Base-by-base conservation (phyloP, 2,888 invertebrate species). In the Drosophila borborema region DNA sequence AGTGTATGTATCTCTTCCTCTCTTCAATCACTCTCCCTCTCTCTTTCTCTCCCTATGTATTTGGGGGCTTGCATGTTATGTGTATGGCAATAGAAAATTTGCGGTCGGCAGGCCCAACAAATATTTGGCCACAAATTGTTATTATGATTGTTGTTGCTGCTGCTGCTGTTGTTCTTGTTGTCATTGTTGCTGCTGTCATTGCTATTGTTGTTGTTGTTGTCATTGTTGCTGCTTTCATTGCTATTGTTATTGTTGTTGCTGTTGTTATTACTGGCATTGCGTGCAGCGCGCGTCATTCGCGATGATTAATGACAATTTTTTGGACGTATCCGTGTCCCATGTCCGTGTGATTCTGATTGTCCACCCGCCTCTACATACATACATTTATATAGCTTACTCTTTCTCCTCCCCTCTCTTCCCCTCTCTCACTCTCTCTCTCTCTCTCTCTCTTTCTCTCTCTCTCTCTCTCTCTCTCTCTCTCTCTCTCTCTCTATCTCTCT, bases 121-220 rank as follows among this genome's bases (percentile, higher is more conserved):
- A 88, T 86, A 88, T 88, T 84, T 84, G 78, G 86, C 63, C 81
- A 81, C 84, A 84, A 84, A 83, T 84, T 81, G 89, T 89, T 84
- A 86, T 84, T 86, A 86, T 82, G 83, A 65, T 82, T 71, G 69
- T 77, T 64, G 46, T 28, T 51, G 58, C 0, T 68, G 63, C 54
- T 72, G 49, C 16, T 77, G 72, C 28, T 76, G 61, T 31, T 71
- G 61, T 18, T 76, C 60, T 31, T 71, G 61, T 18, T 36, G 34
- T 10, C 60, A 51, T 3, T 56, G 48, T 9, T 56, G 38, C 16
- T 55, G 46, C 9, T 45, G 55, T 41, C 56, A 41, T 12, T 40
- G 38, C 1, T 36, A 14, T 18, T 56, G 48, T 2, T 62, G 72
- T 9, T 56, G 38, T n/a, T 55, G 46, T 10, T 45, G 51, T 41